Evolutionary conservation across 2,888 invertebrate species (phyloP).

Genomic region (Metellina segmentata): DNA sequence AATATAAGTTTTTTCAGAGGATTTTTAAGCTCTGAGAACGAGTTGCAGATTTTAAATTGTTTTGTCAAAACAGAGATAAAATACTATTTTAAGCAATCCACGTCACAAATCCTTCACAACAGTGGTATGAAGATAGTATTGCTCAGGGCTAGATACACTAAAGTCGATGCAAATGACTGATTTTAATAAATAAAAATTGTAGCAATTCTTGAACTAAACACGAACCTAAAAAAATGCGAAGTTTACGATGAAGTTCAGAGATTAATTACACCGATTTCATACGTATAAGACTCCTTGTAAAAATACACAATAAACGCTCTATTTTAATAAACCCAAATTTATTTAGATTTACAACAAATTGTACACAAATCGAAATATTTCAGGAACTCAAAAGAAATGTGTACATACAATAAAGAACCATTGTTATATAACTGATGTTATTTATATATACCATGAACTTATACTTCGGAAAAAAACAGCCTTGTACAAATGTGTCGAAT

Average conservation of each 20-base stretch:
- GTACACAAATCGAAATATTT: conserved; percentile 66
- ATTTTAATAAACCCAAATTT: conserved; percentile 73
- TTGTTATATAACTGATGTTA: conserved; percentile 49
- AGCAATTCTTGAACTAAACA: background rate
- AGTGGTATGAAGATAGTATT: too few species aligned
- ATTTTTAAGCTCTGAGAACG: too few species aligned
- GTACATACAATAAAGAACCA: conserved; percentile 59
- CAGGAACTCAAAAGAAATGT: conserved; percentile 71
- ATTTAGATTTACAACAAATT: conserved; percentile 75
- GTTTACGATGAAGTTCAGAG: background rate
- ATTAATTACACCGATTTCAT: too few species aligned
- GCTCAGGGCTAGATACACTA: background rate
- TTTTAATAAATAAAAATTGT: background rate
- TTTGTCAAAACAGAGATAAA: too few species aligned
- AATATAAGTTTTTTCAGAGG: too few species aligned
- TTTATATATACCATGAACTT: conserved; percentile 39
- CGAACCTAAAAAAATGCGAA: background rate
- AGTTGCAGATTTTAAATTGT: too few species aligned
- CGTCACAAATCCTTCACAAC: too few species aligned
- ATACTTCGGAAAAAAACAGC: conserved; percentile 40
- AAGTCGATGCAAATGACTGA: background rate
- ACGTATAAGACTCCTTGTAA: background rate
- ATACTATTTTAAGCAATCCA: too few species aligned
- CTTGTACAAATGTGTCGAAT: conserved; percentile 32
- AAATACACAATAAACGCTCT: background rate